Evolutionary conservation across 2,797 vertebrate species (phyloP).

Genomic region (Ctenochaetus hawaiiensis): DNA sequence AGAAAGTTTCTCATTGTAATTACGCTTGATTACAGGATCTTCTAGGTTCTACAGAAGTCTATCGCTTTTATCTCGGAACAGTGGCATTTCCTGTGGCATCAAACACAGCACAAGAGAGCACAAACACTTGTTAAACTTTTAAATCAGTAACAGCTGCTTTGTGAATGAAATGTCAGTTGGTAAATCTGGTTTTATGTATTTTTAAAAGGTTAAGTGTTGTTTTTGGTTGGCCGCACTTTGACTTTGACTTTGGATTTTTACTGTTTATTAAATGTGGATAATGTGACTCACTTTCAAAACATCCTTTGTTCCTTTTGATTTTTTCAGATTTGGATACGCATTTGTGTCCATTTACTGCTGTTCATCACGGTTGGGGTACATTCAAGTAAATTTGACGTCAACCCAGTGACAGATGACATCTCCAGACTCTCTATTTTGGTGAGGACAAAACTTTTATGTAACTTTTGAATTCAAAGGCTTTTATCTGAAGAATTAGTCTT

Average conservation of each 20-base stretch:
- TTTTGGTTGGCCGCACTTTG: too few species aligned
- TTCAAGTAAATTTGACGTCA: constrained; percentile 84
- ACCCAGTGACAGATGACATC: constrained; percentile 88
- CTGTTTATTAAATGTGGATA: too few species aligned
- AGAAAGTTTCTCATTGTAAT: too few species aligned
- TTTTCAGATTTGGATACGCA: constrained; percentile 88
- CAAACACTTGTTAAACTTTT: too few species aligned
- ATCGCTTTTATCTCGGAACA: background rate
- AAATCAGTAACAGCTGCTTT: too few species aligned
- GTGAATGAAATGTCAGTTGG: too few species aligned
- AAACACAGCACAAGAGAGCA: background rate
- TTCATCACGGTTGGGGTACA: constrained; percentile 85
- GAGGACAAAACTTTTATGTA: constrained; percentile 55
- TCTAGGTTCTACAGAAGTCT: background rate
- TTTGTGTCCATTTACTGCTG: constrained; percentile 88
- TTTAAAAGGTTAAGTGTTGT: too few species aligned
- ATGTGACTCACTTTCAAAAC: constrained; percentile 10
- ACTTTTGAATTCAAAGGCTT: too few species aligned
- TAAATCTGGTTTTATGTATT: too few species aligned
- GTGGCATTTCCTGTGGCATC: background rate
- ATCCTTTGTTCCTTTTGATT: constrained; percentile 16
- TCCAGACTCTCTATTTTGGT: constrained; percentile 83
- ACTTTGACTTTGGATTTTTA: too few species aligned
- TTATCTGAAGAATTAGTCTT: too few species aligned
- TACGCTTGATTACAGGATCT: too few species aligned